phyloP scores from a whole-genome alignment of 2,888 invertebrate genomes.

The Scaptomyza flava region DNA sequence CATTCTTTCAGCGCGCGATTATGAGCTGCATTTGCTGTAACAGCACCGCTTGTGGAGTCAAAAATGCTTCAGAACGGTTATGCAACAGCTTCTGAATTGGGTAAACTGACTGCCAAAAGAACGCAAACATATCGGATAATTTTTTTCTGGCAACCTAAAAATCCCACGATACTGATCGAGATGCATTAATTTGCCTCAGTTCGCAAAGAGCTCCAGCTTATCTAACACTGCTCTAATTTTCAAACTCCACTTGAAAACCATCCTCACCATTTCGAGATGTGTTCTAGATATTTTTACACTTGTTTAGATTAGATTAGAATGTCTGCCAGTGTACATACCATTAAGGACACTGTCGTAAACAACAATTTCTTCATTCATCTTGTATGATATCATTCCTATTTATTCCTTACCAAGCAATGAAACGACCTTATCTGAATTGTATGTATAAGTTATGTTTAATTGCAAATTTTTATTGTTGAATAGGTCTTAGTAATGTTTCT shows the following conservation, averaged over 20 bases:
- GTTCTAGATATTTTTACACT: not conserved
- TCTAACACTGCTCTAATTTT: not conserved
- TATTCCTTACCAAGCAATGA: constrained; percentile 17
- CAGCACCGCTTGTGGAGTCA: constrained; percentile 75
- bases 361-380: not conserved
- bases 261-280: not conserved
- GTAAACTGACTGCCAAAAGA: constrained; percentile 48
- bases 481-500: constrained; percentile 16
- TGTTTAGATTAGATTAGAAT: not conserved
- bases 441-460: constrained; percentile 39
- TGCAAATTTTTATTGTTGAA: constrained; percentile 17
- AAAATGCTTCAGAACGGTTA: constrained; percentile 32
- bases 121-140: constrained; percentile 25
- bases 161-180: not conserved
- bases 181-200: not conserved
- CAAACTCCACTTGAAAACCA: not conserved
- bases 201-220: not conserved
- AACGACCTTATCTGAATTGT: constrained; percentile 40
- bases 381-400: constrained; percentile 26
- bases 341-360: not conserved
- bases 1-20: constrained; percentile 67
- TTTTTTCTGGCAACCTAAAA: not conserved
- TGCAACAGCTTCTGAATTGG: constrained; percentile 51
- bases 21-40: constrained; percentile 78
- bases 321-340: not conserved